Conservation (phyloP, 1,140 invertebrate genomes). For the Diabrotica undecimpunctata region DNA sequence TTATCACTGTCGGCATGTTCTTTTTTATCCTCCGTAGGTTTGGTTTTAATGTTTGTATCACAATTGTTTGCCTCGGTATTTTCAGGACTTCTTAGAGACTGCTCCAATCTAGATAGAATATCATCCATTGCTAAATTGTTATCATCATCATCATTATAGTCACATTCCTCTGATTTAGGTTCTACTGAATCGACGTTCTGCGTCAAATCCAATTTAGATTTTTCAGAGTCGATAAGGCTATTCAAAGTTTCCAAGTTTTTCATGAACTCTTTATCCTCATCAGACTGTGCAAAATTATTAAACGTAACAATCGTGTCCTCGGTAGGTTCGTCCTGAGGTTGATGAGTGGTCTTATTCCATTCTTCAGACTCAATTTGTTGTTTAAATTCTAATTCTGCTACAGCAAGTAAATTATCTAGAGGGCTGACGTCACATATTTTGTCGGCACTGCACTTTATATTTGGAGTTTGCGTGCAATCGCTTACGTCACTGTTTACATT, state of each 20-base stretch:
- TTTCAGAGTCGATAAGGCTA: slow-evolving; percentile 33
- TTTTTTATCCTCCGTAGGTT: background rate
- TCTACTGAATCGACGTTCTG: slow-evolving; percentile 19
- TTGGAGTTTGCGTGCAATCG: slow-evolving; percentile 31
- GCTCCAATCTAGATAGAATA: slow-evolving; percentile 55
- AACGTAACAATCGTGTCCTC: slow-evolving; percentile 8
- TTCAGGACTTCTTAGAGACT: slow-evolving; percentile 54
- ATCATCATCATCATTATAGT: slow-evolving; percentile 59
- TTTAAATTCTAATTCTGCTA: slow-evolving; percentile 56
- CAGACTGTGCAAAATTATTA: slow-evolving; percentile 13
- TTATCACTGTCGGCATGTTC: slow-evolving; percentile 5
- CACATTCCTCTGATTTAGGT: slow-evolving; percentile 42
- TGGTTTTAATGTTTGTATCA: slow-evolving; percentile 5
- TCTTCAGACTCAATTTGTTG: slow-evolving; percentile 45
- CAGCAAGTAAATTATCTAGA: slow-evolving; percentile 57
- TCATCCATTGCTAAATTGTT: slow-evolving; percentile 57
- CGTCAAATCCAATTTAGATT: slow-evolving; percentile 24
- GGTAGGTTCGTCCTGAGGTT: slow-evolving; percentile 14
- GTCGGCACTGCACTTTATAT: slow-evolving; percentile 39
- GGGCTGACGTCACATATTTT: slow-evolving; percentile 47
- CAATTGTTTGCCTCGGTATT: slow-evolving; percentile 19
- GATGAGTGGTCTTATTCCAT: slow-evolving; percentile 36
- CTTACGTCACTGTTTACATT: slow-evolving; percentile 40
- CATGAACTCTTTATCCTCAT: slow-evolving; percentile 32
- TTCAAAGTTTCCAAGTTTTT: slow-evolving; percentile 35